Evolutionary conservation across 1,140 invertebrate species (phyloP).

Genomic region (Hermetia illucens): DNA sequence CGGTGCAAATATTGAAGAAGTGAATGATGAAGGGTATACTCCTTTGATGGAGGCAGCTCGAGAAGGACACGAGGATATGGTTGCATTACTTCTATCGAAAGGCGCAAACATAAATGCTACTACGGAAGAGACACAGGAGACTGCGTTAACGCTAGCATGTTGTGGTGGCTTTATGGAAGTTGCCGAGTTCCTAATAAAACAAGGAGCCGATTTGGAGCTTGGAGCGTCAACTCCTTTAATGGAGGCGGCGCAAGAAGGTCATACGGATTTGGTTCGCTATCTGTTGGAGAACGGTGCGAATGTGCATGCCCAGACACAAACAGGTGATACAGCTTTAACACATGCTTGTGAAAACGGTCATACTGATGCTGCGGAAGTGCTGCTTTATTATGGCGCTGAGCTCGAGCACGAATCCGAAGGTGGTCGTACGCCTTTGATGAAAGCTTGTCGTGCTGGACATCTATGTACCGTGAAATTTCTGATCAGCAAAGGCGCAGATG

Average conservation of each 20-base stretch:
- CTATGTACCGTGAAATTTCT: conserved; percentile 95
- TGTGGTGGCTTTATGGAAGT: conserved; percentile 96
- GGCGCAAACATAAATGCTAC: conserved; percentile 95
- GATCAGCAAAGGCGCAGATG: conserved; percentile 84
- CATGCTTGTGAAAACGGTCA: conserved; percentile 96
- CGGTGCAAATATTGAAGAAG: conserved; percentile 97
- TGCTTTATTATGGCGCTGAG: conserved; percentile 80
- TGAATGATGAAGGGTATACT: conserved; percentile 99
- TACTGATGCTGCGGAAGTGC: conserved; percentile 81
- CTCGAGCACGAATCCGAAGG: conserved; percentile 91
- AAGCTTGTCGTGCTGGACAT: conserved; percentile 97
- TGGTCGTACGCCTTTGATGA: conserved; percentile 92
- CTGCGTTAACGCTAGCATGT: conserved; percentile 89
- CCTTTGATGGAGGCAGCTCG: conserved; percentile 97
- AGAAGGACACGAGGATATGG: conserved; percentile 98
- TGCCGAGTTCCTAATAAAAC: conserved; percentile 91
- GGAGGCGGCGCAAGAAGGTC: conserved; percentile 96
- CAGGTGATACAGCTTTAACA: conserved; percentile 91
- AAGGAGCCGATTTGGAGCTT: conserved; percentile 88
- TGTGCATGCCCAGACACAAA: conserved; percentile 86
- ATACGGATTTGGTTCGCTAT: conserved; percentile 83
- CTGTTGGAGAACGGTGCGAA: conserved; percentile 73
- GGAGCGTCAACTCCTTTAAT: conserved; percentile 95
- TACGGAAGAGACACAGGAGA: conserved; percentile 97
- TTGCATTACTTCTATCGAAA: conserved; percentile 81